phyloP scores from a whole-genome alignment of 2,113 vertebrate genomes.

The Sorex araneus region DNA sequence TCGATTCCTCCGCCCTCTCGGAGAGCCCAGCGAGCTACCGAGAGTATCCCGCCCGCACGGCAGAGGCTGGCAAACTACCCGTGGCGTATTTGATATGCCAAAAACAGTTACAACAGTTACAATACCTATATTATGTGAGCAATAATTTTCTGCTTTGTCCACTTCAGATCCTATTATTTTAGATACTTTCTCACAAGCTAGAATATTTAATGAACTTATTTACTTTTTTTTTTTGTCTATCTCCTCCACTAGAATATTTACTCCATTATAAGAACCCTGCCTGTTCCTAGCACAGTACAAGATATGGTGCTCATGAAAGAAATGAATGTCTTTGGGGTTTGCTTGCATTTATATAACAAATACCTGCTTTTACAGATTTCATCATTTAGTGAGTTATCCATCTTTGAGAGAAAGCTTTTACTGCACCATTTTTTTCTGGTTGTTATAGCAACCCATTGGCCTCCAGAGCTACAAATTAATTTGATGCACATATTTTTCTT shows the following conservation, averaged over 20 bases:
- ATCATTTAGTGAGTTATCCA: slow-evolving; percentile 70
- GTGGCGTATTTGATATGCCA: too few relatives aligned
- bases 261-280: background rate
- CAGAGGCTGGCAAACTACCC: too few relatives aligned
- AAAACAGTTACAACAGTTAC: too few relatives aligned
- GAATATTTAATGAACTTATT: slow-evolving; percentile 26
- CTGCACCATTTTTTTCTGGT: slow-evolving; percentile 68
- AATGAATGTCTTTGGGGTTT: slow-evolving; percentile 48
- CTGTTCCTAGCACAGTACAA: background rate
- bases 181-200: background rate
- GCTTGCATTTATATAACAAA: slow-evolving; percentile 65
- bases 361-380: slow-evolving; percentile 31
- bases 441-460: slow-evolving; percentile 68
- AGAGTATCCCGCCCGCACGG: too few relatives aligned
- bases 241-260: background rate
- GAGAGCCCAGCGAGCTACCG: too few relatives aligned
- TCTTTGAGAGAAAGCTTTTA: slow-evolving; percentile 69
- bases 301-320: slow-evolving; percentile 12
- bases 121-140: too few relatives aligned
- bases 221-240: background rate
- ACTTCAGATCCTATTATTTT: background rate
- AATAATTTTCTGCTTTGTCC: background rate
- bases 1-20: too few relatives aligned
- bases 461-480: slow-evolving; percentile 65
- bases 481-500: slow-evolving; percentile 48